Base-by-base conservation (phyloP, 2,797 vertebrate species). In the Enoplosus armatus region DNA sequence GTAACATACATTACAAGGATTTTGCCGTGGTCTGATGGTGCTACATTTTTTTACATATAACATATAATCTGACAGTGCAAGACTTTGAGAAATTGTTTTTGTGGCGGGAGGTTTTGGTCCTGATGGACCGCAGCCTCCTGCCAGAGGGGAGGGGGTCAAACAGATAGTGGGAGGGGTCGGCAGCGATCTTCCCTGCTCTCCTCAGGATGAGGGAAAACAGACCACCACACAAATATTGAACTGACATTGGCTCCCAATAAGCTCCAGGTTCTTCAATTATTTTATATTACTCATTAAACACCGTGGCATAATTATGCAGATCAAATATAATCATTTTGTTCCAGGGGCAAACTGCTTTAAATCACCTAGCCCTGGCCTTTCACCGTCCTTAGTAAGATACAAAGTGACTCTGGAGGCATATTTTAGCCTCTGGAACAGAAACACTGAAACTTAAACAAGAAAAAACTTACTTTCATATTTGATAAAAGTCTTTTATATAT, bases 241-340 rank as follows among this genome's bases (percentile, higher is more conserved):
- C 2, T 0, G 2, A 26, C 11, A 22, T 14, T 50, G 24, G n/a
- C 45, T 65, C 39, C 27, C 31, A 39, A 11, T 31, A 11, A 15
- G 27, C 27, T 53, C 5, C 20, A 31, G 20, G 29, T 58, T 37
- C n/a, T 27, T 60, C 5, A 41, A 22, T 59, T 11, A 24, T 14
- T 29, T 12, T 54, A 15, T 50, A 50, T n/a, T n/a, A 63, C 50
- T 50, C 15, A 41, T 20, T 31, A 14, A 50, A 27, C 10, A 33
- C 3, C 2, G 3, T 33, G 4, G 4, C 39, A 47, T 37, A 39
- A 39, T 50, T 12, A 22, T 41, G 18, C 47, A 61, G 18, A 53
- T 29, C 33, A 58, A 56, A 59, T 55, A 12, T 39, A 61, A 62
- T 55, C 39, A 51, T 58, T 56, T 5, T 58, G 41, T 37, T 65